Percentiles rank a stretch among this genome's conserved stretches.
These are phyloP conservation scores for Malachius bipustulatus DNA, from an alignment of 2,888 invertebrate species.

Conservation along the genomic window DNA sequence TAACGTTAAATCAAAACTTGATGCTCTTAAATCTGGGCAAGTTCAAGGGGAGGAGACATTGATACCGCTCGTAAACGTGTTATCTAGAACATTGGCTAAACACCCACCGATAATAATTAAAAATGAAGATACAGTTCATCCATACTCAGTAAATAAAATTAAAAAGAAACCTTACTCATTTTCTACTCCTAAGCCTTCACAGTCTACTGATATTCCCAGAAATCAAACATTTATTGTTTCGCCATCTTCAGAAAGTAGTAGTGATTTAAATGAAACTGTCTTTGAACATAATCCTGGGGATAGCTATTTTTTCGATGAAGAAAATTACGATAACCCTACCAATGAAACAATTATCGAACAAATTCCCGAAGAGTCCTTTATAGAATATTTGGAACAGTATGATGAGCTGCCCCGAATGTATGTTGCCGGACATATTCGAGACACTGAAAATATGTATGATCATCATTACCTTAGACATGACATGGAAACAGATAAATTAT, in stretches of 20 bases:
- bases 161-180: too few species aligned
- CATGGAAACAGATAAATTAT: slow-evolving; percentile 8
- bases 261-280: too few species aligned
- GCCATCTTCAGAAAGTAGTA: too few species aligned
- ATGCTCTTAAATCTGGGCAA: slow-evolving; percentile 3
- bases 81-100: too few species aligned
- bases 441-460: slow-evolving; percentile 9
- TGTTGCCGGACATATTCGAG: slow-evolving; percentile 4
- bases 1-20: not conserved
- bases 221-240: too few species aligned
- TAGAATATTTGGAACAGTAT: slow-evolving; percentile 10
- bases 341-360: slow-evolving; percentile 7
- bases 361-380: slow-evolving; percentile 1
- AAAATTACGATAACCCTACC: too few species aligned
- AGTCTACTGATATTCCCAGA: not conserved
- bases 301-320: too few species aligned
- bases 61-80: not conserved
- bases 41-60: not conserved
- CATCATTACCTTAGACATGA: slow-evolving; percentile 12
- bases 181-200: not conserved
- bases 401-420: slow-evolving; percentile 3
- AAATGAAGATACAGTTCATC: too few species aligned
- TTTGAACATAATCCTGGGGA: too few species aligned
- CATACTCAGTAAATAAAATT: not conserved
- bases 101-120: too few species aligned